Conservation (phyloP, 2,888 invertebrate genomes). For the Eupithecia exiguata region DNA sequence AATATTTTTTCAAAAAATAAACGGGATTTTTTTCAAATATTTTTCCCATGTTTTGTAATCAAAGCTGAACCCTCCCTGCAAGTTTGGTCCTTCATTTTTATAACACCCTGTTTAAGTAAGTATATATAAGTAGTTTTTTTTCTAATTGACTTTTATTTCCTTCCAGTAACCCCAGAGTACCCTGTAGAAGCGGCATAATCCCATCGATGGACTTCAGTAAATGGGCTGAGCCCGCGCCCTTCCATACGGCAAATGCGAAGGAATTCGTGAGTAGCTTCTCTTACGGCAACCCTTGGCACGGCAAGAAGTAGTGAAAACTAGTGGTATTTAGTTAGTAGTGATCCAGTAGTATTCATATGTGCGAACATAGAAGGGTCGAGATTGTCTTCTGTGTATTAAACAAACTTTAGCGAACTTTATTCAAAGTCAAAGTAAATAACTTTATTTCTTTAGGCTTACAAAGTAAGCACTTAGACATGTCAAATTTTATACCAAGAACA, state of each 20-base stretch:
- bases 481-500: no score
- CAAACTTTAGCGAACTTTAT: not conserved
- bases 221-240: constrained; percentile 90
- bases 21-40: no score
- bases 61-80: no score
- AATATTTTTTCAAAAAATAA: no score
- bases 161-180: constrained; percentile 94
- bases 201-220: constrained; percentile 94
- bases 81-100: no score
- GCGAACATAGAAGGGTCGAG: not conserved
- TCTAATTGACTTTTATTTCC: not conserved
- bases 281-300: constrained; percentile 76
- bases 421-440: no score
- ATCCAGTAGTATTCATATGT: constrained; percentile 22
- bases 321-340: constrained; percentile 9
- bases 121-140: not conserved
- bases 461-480: no score
- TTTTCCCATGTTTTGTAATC: no score
- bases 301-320: constrained; percentile 73
- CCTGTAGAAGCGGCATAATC: constrained; percentile 94
- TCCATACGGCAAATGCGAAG: constrained; percentile 69
- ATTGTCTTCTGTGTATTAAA: not conserved
- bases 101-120: no score
- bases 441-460: no score
- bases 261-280: constrained; percentile 87